Evolutionary conservation across 2,888 invertebrate genomes (phyloP), one percentile per base, ranked within the genome.

Genomic region (Myopa testacea): DNA sequence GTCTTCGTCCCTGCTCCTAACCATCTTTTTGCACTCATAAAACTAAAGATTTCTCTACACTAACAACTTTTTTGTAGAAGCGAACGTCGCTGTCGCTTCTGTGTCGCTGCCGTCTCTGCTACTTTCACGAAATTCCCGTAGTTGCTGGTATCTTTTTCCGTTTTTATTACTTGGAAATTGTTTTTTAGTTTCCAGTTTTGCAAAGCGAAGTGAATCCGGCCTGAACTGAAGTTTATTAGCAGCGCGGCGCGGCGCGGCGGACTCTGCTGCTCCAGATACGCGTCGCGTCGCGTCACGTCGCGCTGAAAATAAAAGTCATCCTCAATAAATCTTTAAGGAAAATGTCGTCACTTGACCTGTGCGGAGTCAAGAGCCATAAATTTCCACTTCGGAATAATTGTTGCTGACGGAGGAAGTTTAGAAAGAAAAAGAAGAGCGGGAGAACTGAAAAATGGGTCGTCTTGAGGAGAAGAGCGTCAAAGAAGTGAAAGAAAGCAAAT

Each of bases 271-370:
- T 6, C 26, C 14, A 12, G 19, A 2, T 34, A 8, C 12, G 50
- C 4, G n/a, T n/a, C 52, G 55, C 68, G 45, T 45, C 10, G 45
- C 45, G 10, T 45, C 45, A 10, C 45, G 45, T 76, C 62, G 62
- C 76, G 74, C 67, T 52, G 68, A 45, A 68, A 75, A 75, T 55
- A 68, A 68, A 68, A 75, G 68, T 75, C 75, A 40, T 8, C 75
- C 40, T 58, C 68, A 80, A 83, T 83, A 83, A 83, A 83, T 83
- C 83, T 83, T 81, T 72, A 80, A 81, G 82, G 81, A 82, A 81
- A 82, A 83, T 82, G 82, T 82, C 82, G 81, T 82, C 82, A 82
- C 81, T 82, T 83, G 83, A 83, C 82, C 83, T 78, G 78, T 74
- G 80, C 82, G 81, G 79, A 79, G 81, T 79, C 80, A 79, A 81